These are phyloP conservation scores for Chymomyza fuscimana DNA, from an alignment of 2,888 invertebrate species.

Conservation along the genomic window DNA sequence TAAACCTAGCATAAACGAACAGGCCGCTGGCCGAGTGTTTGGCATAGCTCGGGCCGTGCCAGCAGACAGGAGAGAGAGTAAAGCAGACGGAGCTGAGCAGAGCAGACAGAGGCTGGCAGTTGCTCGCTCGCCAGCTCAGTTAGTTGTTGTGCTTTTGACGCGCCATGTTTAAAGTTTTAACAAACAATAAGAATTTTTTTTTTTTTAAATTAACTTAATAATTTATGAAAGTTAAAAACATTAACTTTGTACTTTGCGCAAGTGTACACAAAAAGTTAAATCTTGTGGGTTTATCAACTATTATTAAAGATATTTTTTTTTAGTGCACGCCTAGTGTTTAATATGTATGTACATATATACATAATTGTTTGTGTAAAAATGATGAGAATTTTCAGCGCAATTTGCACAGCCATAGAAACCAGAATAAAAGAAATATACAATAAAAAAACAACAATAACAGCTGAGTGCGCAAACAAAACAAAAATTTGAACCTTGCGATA, in stretches of 20 bases:
- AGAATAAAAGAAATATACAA: not conserved
- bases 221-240: not conserved
- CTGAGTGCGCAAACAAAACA: not conserved
- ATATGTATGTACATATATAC: not conserved
- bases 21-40: constrained; percentile 19
- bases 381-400: not conserved
- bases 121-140: constrained; percentile 23
- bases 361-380: not conserved
- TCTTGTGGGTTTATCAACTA: not conserved
- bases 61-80: not conserved
- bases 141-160: constrained; percentile 32
- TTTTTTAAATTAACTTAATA: not conserved
- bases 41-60: not conserved
- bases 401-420: not conserved
- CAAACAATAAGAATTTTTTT: not conserved
- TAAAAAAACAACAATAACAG: not conserved
- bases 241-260: too few species aligned
- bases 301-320: not conserved
- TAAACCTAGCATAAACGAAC: not conserved
- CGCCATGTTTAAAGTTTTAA: not conserved
- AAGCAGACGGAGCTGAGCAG: not conserved
- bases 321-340: not conserved
- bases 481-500: not conserved
- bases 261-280: not conserved
- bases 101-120: constrained; percentile 15